These are phyloP conservation scores for Gorsachius magnificus DNA, from an alignment of 2,797 vertebrate species.

Conservation along the genomic window DNA sequence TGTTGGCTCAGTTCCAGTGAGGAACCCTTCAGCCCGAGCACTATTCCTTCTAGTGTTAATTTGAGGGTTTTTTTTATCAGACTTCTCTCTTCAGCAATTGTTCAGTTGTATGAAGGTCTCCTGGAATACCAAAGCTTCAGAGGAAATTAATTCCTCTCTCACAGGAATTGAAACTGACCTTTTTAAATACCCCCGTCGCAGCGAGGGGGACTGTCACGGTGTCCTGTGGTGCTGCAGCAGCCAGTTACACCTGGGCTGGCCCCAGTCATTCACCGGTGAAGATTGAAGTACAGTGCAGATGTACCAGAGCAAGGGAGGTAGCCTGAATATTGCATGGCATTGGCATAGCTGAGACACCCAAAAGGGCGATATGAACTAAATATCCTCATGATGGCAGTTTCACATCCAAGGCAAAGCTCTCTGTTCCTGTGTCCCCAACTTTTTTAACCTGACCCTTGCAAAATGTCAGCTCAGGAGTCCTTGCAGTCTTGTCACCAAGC, in stretches of 20 bases:
- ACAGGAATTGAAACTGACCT: not conserved
- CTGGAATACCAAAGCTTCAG: not conserved
- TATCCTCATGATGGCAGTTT: not conserved
- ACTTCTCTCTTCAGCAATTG: not conserved
- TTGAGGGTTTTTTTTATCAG: not conserved
- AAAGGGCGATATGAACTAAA: not conserved
- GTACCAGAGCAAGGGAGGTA: not conserved
- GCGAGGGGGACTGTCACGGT: rapidly evolving
- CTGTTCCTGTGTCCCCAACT: not conserved
- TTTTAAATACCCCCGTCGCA: not conserved
- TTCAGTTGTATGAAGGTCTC: not conserved
- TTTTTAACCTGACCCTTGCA: not conserved
- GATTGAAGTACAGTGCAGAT: not conserved
- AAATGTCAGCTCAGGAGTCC: not conserved
- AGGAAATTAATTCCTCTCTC: not conserved
- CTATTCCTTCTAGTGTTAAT: not conserved
- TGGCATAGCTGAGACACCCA: not conserved
- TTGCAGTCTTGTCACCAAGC: not conserved
- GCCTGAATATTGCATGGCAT: not conserved
- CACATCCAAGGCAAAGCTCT: not conserved
- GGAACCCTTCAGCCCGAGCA: not conserved
- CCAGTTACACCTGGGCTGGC: not conserved
- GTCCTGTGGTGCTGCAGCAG: not conserved
- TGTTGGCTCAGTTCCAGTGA: not conserved
- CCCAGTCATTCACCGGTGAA: not conserved